Conservation (phyloP, 2,797 vertebrate species). For the Lagocephalus sceleratus region DNA sequence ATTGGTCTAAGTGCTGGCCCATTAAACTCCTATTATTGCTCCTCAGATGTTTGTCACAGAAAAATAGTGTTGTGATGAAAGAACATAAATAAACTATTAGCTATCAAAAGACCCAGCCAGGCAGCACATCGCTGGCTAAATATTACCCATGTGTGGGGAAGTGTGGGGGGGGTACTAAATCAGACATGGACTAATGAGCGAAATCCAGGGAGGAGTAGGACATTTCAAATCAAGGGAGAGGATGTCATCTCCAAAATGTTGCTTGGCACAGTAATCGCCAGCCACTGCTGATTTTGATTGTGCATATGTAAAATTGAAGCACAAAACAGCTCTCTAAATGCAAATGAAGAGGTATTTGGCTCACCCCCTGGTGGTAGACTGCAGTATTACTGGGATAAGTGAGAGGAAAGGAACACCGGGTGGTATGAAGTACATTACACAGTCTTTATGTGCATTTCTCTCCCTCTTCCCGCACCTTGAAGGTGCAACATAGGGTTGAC, state of each 20-base stretch:
- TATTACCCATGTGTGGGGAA: constrained; percentile 10
- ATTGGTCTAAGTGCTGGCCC: constrained; percentile 32
- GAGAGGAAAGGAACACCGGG: no score
- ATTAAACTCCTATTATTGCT: constrained; percentile 49
- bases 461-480: no score
- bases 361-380: no score
- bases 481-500: no score
- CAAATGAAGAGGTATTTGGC: no score
- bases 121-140: constrained; percentile 22
- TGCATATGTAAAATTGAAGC: background rate
- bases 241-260: background rate
- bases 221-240: constrained; percentile 3
- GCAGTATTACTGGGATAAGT: no score
- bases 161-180: constrained; percentile 21
- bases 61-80: constrained; percentile 41
- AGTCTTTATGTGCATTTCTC: no score
- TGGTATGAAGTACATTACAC: no score
- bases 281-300: background rate
- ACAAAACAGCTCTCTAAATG: background rate
- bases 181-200: constrained; percentile 16
- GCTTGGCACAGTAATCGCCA: no score
- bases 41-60: constrained; percentile 46
- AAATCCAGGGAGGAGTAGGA: constrained; percentile 4
- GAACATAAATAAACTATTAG: constrained; percentile 54
- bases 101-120: constrained; percentile 24